Base-by-base conservation (phyloP, 2,797 vertebrate species). In the Alectoris magna region DNA sequence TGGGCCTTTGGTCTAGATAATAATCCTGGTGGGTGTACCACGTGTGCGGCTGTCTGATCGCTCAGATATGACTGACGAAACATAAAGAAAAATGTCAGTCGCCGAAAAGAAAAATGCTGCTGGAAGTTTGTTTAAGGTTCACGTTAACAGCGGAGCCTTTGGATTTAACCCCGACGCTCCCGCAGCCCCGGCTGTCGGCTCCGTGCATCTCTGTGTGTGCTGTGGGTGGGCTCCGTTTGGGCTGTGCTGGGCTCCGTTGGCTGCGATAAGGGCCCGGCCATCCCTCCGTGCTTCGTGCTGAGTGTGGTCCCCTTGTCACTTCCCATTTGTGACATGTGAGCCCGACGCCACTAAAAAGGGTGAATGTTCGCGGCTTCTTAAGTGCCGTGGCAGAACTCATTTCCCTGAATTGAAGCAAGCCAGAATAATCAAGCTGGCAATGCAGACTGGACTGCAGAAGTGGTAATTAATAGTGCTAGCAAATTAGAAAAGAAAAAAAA, bases 1-100 rank as follows among this genome's bases (percentile, higher is more conserved):
- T 98, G 98, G 98, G 98, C 97, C 98, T 98, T 97, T 97, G 98
- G 98, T 98, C 98, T 98, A 98, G 98, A 99, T 99, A 99, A 99
- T 99, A 99, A 99, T 98, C 98, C 98, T 98, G 97, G 98, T 98
- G 97, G 97, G 96, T 97, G 95, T 94, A 97, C 96, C 97, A 98
- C 97, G 97, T 99, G 98, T 97, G 98, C 96, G 97, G 97, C 98
- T 99, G 99, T 98, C 99, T 98, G 98, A 99, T 99, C 98, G 97
- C 98, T 99, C 98, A 98, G 98, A 99, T 98, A 98, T 97, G 98
- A 98, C 98, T 97, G 98, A 98, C 96, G 97, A 96, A 98, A 98
- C 97, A 96, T 95, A 97, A 98, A 98, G 98, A 98, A 98, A 99
- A 99, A 98, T 99, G 99, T 99, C 98, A 99, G 97, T 97, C 94